Evolutionary conservation across 2,113 vertebrate species (phyloP).

Genomic region (Syrmaticus mikado): DNA sequence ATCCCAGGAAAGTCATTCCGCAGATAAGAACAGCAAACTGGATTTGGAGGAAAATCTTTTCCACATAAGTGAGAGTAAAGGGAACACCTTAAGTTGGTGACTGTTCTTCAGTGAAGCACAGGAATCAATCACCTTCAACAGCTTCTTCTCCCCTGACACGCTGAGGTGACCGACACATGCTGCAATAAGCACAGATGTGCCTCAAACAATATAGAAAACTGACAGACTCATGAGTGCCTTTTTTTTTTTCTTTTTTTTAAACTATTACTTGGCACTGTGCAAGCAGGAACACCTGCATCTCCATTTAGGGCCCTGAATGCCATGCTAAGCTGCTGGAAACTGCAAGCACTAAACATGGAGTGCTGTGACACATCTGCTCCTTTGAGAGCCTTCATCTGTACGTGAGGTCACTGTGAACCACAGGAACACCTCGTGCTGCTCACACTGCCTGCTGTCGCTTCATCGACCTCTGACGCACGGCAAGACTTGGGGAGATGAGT

Average conservation of each 20-base stretch:
- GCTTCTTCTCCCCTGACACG: not conserved
- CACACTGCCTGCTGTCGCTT: accelerated
- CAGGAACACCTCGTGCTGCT: not conserved
- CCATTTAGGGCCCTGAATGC: not conserved
- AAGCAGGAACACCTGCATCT: not conserved
- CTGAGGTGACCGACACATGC: not conserved
- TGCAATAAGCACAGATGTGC: not conserved
- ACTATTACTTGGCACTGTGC: not conserved
- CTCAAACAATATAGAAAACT: not conserved
- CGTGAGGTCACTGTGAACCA: accelerated
- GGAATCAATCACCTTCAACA: not conserved
- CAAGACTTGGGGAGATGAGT: too few species aligned
- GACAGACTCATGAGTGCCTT: not conserved
- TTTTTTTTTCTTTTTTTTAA: not conserved
- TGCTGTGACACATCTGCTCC: not conserved
- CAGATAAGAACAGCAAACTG: not conserved
- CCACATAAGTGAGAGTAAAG: not conserved
- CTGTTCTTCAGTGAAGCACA: not conserved
- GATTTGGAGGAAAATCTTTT: not conserved
- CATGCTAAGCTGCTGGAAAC: not conserved
- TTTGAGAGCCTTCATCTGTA: not conserved
- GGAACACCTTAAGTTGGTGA: accelerated
- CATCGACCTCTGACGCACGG: accelerated
- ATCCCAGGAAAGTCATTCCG: not conserved
- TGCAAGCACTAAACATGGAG: not conserved